These are phyloP conservation scores for Zosterops borbonicus DNA, from an alignment of 2,113 vertebrate species.

Conservation along the genomic window DNA sequence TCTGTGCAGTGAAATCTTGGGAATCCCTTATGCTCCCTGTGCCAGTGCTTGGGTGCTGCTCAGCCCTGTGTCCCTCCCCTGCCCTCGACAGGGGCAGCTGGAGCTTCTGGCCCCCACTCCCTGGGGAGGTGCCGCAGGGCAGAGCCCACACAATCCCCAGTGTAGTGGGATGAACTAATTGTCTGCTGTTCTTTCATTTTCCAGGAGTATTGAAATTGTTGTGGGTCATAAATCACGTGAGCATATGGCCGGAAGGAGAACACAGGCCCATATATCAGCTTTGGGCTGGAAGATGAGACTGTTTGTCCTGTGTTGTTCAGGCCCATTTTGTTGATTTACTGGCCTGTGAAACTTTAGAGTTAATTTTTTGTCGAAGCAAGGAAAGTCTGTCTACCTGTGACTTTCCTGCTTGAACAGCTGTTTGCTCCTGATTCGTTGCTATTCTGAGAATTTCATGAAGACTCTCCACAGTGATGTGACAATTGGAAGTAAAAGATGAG, in stretches of 20 bases:
- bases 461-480: slow-evolving; percentile 35
- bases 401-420: slow-evolving; percentile 36
- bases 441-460: slow-evolving; percentile 47
- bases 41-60: not conserved
- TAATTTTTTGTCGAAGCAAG: slow-evolving; percentile 2
- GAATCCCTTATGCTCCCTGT: not conserved
- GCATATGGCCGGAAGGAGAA: not conserved
- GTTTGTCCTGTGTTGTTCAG: not conserved
- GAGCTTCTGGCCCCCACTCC: not conserved
- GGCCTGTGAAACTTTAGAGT: slow-evolving; percentile 30
- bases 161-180: not conserved
- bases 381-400: not conserved
- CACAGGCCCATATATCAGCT: not conserved
- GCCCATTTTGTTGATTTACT: not conserved
- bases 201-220: slow-evolving; percentile 28
- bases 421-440: slow-evolving; percentile 54
- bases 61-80: rapidly evolving
- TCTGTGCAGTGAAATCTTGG: not conserved
- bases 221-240: not conserved
- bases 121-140: rapidly evolving
- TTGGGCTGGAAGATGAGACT: not conserved
- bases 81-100: not conserved
- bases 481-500: slow-evolving; percentile 50
- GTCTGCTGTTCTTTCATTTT: slow-evolving; percentile 12
- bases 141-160: not conserved